A percentile compares a stretch with the other conserved stretches of the same genome.
Evolutionary conservation across 2,113 vertebrate genomes (phyloP).

Genomic region (Gnathonemus echidnorhynchus): DNA sequence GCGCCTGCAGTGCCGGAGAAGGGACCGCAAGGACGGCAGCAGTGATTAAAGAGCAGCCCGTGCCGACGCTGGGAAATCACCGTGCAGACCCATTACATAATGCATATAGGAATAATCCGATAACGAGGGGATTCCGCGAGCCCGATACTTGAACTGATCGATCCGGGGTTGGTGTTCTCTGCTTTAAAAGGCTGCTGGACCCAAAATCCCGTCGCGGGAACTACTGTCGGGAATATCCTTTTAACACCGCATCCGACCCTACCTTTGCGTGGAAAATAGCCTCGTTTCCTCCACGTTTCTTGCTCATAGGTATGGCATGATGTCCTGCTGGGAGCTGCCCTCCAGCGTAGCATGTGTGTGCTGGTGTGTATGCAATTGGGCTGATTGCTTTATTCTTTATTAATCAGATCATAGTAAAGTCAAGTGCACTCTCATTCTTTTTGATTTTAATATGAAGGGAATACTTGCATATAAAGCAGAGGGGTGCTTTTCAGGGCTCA

Average conservation of each 20-base stretch:
- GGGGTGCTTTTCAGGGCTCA: neutral
- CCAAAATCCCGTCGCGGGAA: neutral
- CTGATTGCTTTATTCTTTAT: neutral
- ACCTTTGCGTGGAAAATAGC: neutral
- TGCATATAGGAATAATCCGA: neutral
- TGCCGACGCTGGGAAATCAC: slow-evolving; percentile 28
- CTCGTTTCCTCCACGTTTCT: neutral
- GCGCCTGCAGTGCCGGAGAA: slow-evolving; percentile 12
- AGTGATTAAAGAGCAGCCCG: slow-evolving; percentile 23
- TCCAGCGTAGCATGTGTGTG: neutral
- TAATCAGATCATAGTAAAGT: neutral
- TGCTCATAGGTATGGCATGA: neutral
- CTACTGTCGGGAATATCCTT: neutral
- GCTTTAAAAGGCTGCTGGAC: neutral
- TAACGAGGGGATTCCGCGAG: neutral
- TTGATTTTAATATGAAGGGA: neutral
- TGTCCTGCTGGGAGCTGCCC: neutral
- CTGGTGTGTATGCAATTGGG: neutral
- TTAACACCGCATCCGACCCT: neutral
- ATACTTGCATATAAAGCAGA: neutral
- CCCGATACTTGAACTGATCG: neutral
- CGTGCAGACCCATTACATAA: slow-evolving; percentile 48
- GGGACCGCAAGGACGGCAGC: slow-evolving; percentile 17
- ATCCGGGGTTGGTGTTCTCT: neutral
- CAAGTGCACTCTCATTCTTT: neutral